Base-by-base conservation (phyloP, 2,113 vertebrate genomes). In the Neomonachus schauinslandi region DNA sequence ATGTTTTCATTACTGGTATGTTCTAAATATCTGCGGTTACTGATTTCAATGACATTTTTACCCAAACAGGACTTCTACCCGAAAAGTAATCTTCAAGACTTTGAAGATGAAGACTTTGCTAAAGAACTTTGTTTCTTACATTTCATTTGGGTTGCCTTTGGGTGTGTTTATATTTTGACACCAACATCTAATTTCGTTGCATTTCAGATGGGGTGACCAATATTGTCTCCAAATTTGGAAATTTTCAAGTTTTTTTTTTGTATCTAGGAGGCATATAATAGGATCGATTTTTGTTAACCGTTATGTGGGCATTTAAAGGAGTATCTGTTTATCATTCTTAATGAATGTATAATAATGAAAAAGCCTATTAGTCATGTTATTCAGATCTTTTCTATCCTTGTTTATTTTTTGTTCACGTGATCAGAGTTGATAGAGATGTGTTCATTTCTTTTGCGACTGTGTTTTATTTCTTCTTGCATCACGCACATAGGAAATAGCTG, bases 121-220 rank as follows among this genome's bases (percentile, higher is more conserved):
- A 57, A 16, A 46, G 5, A 55, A n/a, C 15, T n/a, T n/a, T 69
- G 16, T 69, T 69, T 69, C 65, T 26, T 42, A 69, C 59, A 49
- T 87, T 84, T 92, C 55, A 72, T 3, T 31, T 36, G 11, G 42
- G 71, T 95, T 85, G 12, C 15, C 55, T 71, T 72, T 94, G 77
- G 69, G 28, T 82, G 89, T 82, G 46, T 91, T 96, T 36, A 63
- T 86, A 59, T 85, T 92, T 97, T 89, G 7, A 61, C 42, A 46
- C 65, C 87, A 80, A 76, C 9, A 16, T 79, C 6, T 87, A 74
- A 31, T 63, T 67, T 82, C 18, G 26, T 79, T 89, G 31, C 7
- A 84, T 84, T 95, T 86, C 74, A 57, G 16, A 28, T 59, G 42
- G 12, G 36, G 12, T 46, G 8, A 93, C 59, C 61, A 80, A n/a